Conservation (phyloP, 64 coral and sea anemone species). For the Montipora cactus region DNA sequence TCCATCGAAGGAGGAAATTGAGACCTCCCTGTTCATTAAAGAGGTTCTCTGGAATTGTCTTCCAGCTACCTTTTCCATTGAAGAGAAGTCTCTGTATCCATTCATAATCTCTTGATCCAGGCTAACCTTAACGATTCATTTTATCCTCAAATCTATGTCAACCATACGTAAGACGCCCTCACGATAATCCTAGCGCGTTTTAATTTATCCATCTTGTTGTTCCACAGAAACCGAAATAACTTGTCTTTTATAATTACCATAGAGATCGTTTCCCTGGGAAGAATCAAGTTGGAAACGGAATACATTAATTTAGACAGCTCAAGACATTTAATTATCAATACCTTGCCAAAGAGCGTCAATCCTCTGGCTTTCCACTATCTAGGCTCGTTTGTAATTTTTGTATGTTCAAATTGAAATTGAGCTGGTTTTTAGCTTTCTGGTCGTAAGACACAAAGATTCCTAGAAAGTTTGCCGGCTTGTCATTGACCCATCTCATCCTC, state of each 20-base stretch:
- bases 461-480: background rate
- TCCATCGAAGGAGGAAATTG: too few relatives aligned
- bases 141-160: too few relatives aligned
- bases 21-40: too few relatives aligned
- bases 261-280: too few relatives aligned
- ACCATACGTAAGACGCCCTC: background rate
- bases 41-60: too few relatives aligned
- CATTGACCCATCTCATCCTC: background rate
- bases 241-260: too few relatives aligned
- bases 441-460: background rate
- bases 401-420: background rate
- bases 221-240: too few relatives aligned
- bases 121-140: too few relatives aligned
- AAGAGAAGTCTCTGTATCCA: too few relatives aligned
- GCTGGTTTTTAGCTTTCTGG: background rate
- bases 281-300: background rate
- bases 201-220: background rate
- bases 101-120: too few relatives aligned
- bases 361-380: background rate
- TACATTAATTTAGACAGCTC: background rate
- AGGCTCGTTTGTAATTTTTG: too few relatives aligned
- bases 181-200: background rate
- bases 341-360: background rate
- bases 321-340: background rate
- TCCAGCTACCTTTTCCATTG: too few relatives aligned